phyloP scores from a whole-genome alignment of 2,888 invertebrate species.

The Clivina fossor region DNA sequence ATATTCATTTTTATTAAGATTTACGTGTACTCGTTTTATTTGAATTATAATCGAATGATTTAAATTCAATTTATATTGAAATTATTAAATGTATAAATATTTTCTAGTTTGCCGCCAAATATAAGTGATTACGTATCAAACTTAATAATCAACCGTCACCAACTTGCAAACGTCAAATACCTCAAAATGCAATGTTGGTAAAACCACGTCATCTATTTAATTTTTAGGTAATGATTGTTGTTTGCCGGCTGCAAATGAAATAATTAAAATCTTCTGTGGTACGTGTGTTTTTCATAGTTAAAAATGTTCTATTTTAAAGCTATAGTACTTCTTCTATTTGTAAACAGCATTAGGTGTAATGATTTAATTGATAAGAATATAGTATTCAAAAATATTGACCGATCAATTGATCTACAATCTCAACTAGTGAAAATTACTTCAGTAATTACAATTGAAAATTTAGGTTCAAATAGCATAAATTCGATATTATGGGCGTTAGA shows the following conservation, averaged over 20 bases:
- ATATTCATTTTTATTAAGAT: too few relatives aligned
- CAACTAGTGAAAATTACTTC: slow-evolving; percentile 84
- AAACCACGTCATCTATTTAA: slow-evolving; percentile 24
- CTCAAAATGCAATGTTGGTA: slow-evolving; percentile 15
- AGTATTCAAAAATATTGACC: slow-evolving; percentile 77
- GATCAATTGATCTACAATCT: slow-evolving; percentile 82
- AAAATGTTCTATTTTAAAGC: slow-evolving; percentile 23
- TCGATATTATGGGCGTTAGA: slow-evolving; percentile 74
- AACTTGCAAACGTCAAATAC: too few relatives aligned
- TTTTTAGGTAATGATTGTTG: slow-evolving; percentile 10
- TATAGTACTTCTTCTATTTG: slow-evolving; percentile 19
- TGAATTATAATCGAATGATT: too few relatives aligned
- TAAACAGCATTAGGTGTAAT: slow-evolving; percentile 4
- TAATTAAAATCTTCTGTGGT: slow-evolving; percentile 2
- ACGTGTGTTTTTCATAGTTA: slow-evolving; percentile 6
- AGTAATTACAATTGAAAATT: slow-evolving; percentile 82
- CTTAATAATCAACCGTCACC: too few relatives aligned
- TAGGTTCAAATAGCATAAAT: slow-evolving; percentile 69
- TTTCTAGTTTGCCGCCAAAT: too few relatives aligned
- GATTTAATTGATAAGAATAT: slow-evolving; percentile 61
- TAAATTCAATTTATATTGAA: too few relatives aligned
- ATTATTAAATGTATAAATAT: too few relatives aligned
- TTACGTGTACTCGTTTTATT: too few relatives aligned
- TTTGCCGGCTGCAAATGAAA: slow-evolving; percentile 24
- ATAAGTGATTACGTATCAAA: too few relatives aligned